These are phyloP conservation scores for Platysternon megacephalum DNA, from an alignment of 2,113 vertebrate genomes.

Conservation along the genomic window DNA sequence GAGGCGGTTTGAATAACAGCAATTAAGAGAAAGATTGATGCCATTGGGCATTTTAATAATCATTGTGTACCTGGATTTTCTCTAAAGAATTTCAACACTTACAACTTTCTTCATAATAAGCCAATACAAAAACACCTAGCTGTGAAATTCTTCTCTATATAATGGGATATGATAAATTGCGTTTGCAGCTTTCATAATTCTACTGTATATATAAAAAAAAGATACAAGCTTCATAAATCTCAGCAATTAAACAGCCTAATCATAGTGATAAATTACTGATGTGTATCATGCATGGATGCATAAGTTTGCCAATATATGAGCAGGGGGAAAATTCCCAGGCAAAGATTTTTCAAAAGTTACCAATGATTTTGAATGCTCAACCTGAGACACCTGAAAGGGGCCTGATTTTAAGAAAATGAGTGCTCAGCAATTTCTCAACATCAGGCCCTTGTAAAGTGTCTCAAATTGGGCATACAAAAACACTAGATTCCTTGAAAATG, in stretches of 20 bases:
- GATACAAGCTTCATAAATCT: slow-evolving; percentile 54
- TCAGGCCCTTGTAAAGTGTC: background rate
- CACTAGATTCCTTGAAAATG: background rate
- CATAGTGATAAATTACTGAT: slow-evolving; percentile 26
- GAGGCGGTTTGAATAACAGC: slow-evolving; percentile 65
- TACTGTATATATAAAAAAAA: slow-evolving; percentile 31
- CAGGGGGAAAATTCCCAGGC: background rate
- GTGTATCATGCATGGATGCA: background rate
- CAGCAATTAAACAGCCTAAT: slow-evolving; percentile 46
- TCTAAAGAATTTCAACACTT: slow-evolving; percentile 73
- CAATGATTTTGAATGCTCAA: background rate
- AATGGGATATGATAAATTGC: slow-evolving; percentile 57
- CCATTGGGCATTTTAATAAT: slow-evolving; percentile 65
- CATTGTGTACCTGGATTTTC: slow-evolving; percentile 66
- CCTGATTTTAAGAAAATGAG: background rate
- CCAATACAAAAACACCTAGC: slow-evolving; percentile 57
- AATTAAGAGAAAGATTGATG: slow-evolving; percentile 62
- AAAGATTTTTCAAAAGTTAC: background rate
- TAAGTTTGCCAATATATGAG: background rate
- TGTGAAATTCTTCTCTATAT: slow-evolving; percentile 66
- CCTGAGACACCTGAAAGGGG: background rate
- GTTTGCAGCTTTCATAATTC: slow-evolving; percentile 71
- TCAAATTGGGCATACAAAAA: background rate
- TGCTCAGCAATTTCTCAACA: background rate
- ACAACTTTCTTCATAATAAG: slow-evolving; percentile 56